These are phyloP conservation scores for Thalassarche chlororhynchos DNA, from an alignment of 2,113 vertebrate species.

Conservation along the genomic window DNA sequence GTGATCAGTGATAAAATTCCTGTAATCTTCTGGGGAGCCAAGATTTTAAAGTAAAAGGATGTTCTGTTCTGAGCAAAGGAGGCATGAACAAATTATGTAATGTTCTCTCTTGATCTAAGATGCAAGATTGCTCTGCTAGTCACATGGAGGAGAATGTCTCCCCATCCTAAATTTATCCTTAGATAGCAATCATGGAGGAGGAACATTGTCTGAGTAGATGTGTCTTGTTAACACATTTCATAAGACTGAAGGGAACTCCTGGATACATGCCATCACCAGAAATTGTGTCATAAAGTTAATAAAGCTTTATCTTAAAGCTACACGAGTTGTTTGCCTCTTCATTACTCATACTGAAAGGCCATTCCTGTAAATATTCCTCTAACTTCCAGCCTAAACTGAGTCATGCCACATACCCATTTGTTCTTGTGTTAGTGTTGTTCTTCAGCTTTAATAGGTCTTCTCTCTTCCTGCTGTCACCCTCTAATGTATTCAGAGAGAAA, in stretches of 20 bases:
- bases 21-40: not conserved
- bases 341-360: slow-evolving; percentile 23
- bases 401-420: not conserved
- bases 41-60: not conserved
- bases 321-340: not conserved
- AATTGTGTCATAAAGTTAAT: slow-evolving; percentile 24
- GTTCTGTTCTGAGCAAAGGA: not conserved
- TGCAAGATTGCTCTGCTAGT: not conserved
- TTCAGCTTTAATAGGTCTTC: not conserved
- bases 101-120: not conserved
- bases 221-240: slow-evolving; percentile 14
- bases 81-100: not conserved
- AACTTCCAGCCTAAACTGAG: slow-evolving; percentile 11
- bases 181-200: not conserved
- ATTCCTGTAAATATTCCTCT: slow-evolving; percentile 36
- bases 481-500: not conserved
- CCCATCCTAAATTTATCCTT: slow-evolving; percentile 12
- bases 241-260: slow-evolving; percentile 38
- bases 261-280: not conserved
- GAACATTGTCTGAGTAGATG: not conserved
- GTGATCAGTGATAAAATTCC: not conserved
- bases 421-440: not conserved
- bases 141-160: not conserved
- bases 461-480: not conserved
- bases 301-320: slow-evolving; percentile 1